These are phyloP conservation scores for Leptoclinus maculatus DNA, from an alignment of 2,797 vertebrate species.

Conservation along the genomic window DNA sequence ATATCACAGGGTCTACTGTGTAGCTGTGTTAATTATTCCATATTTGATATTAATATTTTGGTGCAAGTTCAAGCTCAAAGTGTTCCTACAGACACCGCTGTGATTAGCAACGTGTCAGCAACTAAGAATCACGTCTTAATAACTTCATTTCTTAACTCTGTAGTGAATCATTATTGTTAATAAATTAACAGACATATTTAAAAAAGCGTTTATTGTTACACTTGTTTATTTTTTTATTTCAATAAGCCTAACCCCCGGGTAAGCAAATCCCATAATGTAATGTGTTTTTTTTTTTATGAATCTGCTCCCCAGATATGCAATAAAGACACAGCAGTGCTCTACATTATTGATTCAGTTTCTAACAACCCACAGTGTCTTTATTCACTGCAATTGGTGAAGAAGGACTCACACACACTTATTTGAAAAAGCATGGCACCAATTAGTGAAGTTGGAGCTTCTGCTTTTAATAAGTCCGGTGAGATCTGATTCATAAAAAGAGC, in stretches of 20 bases:
- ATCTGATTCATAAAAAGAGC: conserved; percentile 86
- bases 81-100: conserved; percentile 10
- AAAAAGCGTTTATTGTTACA: conserved; percentile 48
- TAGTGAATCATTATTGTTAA: conserved; percentile 57
- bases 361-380: conserved; percentile 77
- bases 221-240: conserved; percentile 50
- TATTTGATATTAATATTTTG: conserved; percentile 19
- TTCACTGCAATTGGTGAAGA: conserved; percentile 64
- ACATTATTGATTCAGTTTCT: conserved; percentile 80
- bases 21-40: conserved; percentile 9
- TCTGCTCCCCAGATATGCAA: conserved; percentile 73
- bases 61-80: neutral
- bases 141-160: conserved; percentile 43
- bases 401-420: conserved; percentile 64
- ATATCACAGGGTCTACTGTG: conserved; percentile 12
- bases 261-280: conserved; percentile 68
- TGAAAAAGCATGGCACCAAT: conserved; percentile 87
- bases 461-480: conserved; percentile 91
- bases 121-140: conserved; percentile 49
- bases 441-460: conserved; percentile 83
- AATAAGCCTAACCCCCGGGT: conserved; percentile 61
- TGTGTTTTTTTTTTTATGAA: conserved; percentile 66
- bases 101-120: conserved; percentile 44
- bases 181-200: conserved; percentile 63
- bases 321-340: conserved; percentile 78